These are phyloP conservation scores for Plecturocebus donacophilus DNA, from an alignment of 2,113 vertebrate genomes.

Conservation along the genomic window DNA sequence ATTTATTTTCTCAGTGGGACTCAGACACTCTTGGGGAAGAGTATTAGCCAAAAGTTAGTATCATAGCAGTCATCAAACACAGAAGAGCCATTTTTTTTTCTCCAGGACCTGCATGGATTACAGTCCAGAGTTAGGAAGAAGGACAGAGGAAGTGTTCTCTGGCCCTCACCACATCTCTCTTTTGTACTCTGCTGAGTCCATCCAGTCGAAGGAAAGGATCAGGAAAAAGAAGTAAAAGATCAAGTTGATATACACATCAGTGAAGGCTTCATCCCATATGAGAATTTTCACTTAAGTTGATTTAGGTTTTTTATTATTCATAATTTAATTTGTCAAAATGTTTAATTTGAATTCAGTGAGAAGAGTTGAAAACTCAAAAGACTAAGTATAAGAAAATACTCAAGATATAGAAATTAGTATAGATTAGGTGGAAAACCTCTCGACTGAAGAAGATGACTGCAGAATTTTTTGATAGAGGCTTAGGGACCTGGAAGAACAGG, in stretches of 20 bases:
- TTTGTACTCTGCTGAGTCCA: neutral
- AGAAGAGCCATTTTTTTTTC: neutral
- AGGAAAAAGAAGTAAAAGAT: neutral
- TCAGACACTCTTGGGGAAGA: neutral
- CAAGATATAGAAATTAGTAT: neutral
- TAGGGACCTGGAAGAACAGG: neutral
- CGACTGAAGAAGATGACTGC: neutral
- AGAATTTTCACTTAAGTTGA: neutral
- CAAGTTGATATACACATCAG: neutral
- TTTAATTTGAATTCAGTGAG: neutral
- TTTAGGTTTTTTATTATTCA: neutral
- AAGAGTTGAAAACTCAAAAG: neutral
- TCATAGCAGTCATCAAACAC: neutral
- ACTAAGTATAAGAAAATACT: neutral
- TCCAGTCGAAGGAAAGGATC: neutral
- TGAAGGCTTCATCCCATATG: neutral
- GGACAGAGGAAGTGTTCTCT: neutral
- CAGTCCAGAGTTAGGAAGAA: neutral
- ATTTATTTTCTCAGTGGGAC: neutral
- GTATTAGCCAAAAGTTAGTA: neutral
- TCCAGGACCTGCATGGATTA: neutral
- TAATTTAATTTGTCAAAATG: neutral
- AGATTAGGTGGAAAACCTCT: neutral
- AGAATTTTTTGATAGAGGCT: constrained; percentile 7
- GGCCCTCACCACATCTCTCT: neutral